Base-by-base conservation (phyloP, 1,140 invertebrate genomes). In the Musca domestica region DNA sequence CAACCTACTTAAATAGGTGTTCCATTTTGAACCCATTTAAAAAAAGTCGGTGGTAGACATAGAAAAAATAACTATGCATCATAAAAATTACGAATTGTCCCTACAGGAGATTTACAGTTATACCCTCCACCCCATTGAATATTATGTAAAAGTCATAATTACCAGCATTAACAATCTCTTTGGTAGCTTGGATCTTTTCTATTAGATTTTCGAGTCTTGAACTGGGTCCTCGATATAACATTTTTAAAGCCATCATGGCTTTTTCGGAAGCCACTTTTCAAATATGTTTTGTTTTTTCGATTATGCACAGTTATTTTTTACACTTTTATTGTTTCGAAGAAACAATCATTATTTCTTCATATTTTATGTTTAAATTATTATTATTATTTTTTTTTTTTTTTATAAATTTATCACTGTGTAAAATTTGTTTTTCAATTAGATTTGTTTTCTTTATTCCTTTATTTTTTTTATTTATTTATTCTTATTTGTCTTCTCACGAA, bases 141-240 rank as follows among this genome's bases (percentile, higher is more conserved):
- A 30, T 30, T 30, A 4, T 30, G 9, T 4, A 30, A 41, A 41
- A 41, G 12, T 41, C 10, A 61, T 63, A 73, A 48, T 78, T 76
- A 80, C 78, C 78, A 68, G 72, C 72, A 69, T 71, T 79, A 34
- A 70, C 72, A 64, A 78, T 76, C 74, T 88, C 88, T 82, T 92
- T 92, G 72, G 90, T 91, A 3, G 90, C 90, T 76, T 93, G 91
- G 73, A 93, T 92, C 83, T 92, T 92, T 76, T 92, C 91, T 71
- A 93, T 93, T 70, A 93, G 84, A 73, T 91, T 87, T 82, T 92
- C 91, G 75, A 93, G 81, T 70, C 89, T 85, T 75, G 88, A 90
- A 83, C 91, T 92, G 79, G 92, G 92, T 68, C 91, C 91, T 76
- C 91, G 91, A 84, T 91, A 92, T 78, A 91, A 83, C 90, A 91